phyloP scores from a whole-genome alignment of 2,888 invertebrate genomes.

The Zaprionus lineosus region DNA sequence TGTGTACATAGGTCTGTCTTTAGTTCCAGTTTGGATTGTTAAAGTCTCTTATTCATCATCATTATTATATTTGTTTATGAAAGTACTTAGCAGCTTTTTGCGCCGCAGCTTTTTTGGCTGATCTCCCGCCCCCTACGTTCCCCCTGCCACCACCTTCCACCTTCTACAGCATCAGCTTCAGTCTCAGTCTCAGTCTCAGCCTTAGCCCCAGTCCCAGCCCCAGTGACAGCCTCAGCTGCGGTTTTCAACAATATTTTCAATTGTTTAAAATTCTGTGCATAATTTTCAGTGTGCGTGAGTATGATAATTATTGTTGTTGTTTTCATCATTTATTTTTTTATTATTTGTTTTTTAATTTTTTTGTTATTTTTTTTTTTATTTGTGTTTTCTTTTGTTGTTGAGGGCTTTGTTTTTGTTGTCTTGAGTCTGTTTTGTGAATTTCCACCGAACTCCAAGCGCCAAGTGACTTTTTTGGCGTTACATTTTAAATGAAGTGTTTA shows the following conservation, averaged over 20 bases:
- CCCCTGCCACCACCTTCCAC: neutral
- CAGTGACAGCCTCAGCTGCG: too few relatives aligned
- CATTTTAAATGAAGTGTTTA: slow-evolving; percentile 72
- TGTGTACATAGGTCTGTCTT: slow-evolving; percentile 5
- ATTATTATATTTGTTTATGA: slow-evolving; percentile 76
- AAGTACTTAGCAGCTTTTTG: slow-evolving; percentile 66
- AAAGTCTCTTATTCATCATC: slow-evolving; percentile 32
- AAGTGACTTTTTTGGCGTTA: slow-evolving; percentile 63
- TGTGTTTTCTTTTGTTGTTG: too few relatives aligned
- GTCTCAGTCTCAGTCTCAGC: too few relatives aligned
- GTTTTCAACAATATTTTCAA: slow-evolving; percentile 53
- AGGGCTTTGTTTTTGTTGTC: slow-evolving; percentile 2
- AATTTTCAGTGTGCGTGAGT: slow-evolving; percentile 45
- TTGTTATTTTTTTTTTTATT: slow-evolving; percentile 15
- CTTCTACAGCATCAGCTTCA: too few relatives aligned
- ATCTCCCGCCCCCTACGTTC: neutral
- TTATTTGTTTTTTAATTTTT: slow-evolving; percentile 29
- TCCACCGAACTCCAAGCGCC: slow-evolving; percentile 52
- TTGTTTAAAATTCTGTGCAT: slow-evolving; percentile 69
- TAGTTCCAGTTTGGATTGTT: slow-evolving; percentile 6
- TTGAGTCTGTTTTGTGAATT: slow-evolving; percentile 32
- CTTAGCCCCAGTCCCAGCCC: too few relatives aligned
- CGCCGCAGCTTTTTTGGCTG: slow-evolving; percentile 38
- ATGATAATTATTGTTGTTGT: slow-evolving; percentile 39
- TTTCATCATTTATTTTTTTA: slow-evolving; percentile 6